phyloP scores from a whole-genome alignment of 2,888 invertebrate genomes.

The Tanytarsus gracilentus region DNA sequence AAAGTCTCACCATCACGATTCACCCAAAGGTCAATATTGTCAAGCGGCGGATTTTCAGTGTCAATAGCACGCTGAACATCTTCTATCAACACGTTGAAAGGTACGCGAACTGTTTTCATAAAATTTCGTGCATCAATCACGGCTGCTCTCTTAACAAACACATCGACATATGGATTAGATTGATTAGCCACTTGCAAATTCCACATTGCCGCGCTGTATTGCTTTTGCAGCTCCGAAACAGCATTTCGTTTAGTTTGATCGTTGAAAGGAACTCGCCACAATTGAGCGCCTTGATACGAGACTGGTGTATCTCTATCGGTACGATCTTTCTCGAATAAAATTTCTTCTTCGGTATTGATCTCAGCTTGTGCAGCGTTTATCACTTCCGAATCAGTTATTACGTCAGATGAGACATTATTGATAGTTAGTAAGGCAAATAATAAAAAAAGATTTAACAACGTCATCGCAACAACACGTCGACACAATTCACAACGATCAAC shows the following conservation, averaged over 20 bases:
- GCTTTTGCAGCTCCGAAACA: slow-evolving; percentile 48
- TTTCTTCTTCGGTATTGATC: slow-evolving; percentile 3
- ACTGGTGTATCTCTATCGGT: slow-evolving; percentile 37
- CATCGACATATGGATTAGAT: slow-evolving; percentile 49
- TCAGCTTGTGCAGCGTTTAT: not conserved
- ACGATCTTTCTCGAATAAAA: slow-evolving; percentile 20
- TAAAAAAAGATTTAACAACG: too few relatives aligned
- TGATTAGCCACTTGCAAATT: slow-evolving; percentile 47
- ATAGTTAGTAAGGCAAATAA: not conserved
- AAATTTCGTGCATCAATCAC: slow-evolving; percentile 53
- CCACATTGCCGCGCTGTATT: slow-evolving; percentile 44
- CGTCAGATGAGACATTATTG: not conserved
- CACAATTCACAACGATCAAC: too few relatives aligned
- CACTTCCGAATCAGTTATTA: not conserved
- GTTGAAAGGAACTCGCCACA: slow-evolving; percentile 58
- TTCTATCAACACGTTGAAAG: slow-evolving; percentile 62
- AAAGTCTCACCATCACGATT: slow-evolving; percentile 55
- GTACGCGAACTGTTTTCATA: slow-evolving; percentile 54
- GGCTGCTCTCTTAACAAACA: slow-evolving; percentile 60
- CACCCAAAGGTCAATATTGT: slow-evolving; percentile 57
- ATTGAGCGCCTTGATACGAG: slow-evolving; percentile 65
- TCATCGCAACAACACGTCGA: too few relatives aligned
- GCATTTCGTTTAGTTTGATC: slow-evolving; percentile 47
- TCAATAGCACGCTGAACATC: slow-evolving; percentile 71
- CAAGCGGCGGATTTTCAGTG: slow-evolving; percentile 64